Base-by-base conservation (phyloP, 1,140 invertebrate genomes). In the Drosophila melanogaster region DNA sequence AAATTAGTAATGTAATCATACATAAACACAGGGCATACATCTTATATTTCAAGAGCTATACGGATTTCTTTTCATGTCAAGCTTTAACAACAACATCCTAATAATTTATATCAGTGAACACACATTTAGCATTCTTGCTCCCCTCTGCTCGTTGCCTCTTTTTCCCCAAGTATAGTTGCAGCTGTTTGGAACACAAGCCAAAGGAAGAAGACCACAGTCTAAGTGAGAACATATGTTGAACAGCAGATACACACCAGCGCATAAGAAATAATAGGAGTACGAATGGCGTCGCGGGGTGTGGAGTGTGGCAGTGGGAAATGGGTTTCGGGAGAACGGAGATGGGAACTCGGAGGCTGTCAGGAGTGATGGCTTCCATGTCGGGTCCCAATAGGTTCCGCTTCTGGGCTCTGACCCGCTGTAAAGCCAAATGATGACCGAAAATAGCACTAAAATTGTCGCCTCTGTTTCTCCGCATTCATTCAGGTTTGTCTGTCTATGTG, bases 391-490 rank as follows among this genome's bases (percentile, higher is more conserved):
- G 70, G 50, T 62, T 74, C 71, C 58, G 30, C 38, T 50, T 4
- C 37, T 49, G 44, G 14, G 11, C 30, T 74, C 19, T 62, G 70
- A 50, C 71, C 70, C 43, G 19, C 50, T 38, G 37, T 49, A 50
- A 74, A 62, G 69, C 57, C 69, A 74, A 74, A 69, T 74, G 70
- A 74, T 74, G 71, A 61, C 71, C 72, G 51, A 75, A 75, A 71
- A 78, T 70, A 67, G 40, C 75, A 86, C 69, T 87, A 79, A 87
- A 86, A 75, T 86, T 76, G 78, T 86, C 75, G 74, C 79, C 75
- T 76, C 61, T 64, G 64, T 67, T 57, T 44, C 40, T 44, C 57
- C 58, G 47, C 47, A 47, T 74, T 67, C 58, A 55, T 44, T 58
- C 64, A 65, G 47, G 30, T 38, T 59, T 51, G 30, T 30, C 30